Base-by-base conservation (phyloP, 1,140 invertebrate species). In the Macrostomum lignano region DNA sequence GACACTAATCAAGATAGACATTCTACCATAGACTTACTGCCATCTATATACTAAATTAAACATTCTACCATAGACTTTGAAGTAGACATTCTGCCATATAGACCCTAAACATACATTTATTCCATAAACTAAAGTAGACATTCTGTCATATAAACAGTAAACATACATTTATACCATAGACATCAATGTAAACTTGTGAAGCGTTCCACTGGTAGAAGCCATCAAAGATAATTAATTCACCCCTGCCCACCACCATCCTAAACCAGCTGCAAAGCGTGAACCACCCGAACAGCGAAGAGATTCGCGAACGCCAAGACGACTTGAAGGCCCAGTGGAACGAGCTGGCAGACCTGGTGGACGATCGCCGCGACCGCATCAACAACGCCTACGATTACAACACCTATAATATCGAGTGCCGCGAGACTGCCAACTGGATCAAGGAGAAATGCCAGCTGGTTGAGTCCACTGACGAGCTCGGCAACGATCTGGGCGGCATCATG, bases 341-440 rank as follows among this genome's bases (percentile, higher is more conserved):
- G 40, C 58, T 86, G 2, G 21, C 76, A 68, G 54, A 84, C 68
- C 64, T 66, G 59, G 78, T 81, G 2, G 78, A 88, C 52, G 65
- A 65, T 5, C 86, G 86, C 60, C 69, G 76, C 41, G 77, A 81
- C 35, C 74, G 79, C 41, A 62, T 93, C 13, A 78, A 81, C 43
- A 74, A 75, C 0, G 78, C 79, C 4, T 81, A 88, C 57, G 78
- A 79, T 13, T 73, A 88, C 5, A 82, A 91, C 58, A 88, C 79
- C 6, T 93, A 86, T 74, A 78, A 88, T 47, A 91, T 93, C 54
- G 84, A 93, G 55, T 91, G 81, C 47, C 69, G 81, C 38, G 82
- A 93, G 57, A 86, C 81, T 0, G 73, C 81, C 21, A 17, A 75
- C 0, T 93, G 84, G 84, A 93, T 93, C 51, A 81, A 88, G 57